Percentiles rank a stretch among this genome's conserved stretches.
Conservation (phyloP, 1,140 invertebrate genomes). For the Drosophila subpulchrella region DNA sequence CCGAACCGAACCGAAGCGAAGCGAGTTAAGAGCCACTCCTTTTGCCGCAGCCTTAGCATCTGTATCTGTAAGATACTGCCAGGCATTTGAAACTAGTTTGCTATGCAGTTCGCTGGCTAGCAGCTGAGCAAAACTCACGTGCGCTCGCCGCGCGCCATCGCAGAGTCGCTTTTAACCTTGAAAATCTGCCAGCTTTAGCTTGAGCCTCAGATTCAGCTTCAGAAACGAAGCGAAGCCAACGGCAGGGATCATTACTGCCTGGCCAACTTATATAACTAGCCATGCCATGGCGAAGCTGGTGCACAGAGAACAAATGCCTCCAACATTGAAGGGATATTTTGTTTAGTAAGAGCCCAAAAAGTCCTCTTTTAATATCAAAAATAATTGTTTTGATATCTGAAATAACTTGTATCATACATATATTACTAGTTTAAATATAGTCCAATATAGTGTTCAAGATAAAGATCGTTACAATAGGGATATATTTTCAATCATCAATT, state of each 20-base stretch:
- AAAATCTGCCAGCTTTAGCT: conserved; percentile 55
- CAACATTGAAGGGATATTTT: neutral
- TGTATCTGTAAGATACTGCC: conserved; percentile 74
- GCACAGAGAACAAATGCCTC: conserved; percentile 11
- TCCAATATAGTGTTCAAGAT: too few species aligned
- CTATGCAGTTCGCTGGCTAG: conserved; percentile 22
- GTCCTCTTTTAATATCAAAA: too few species aligned
- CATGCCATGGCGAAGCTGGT: conserved; percentile 22
- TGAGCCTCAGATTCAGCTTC: conserved; percentile 12
- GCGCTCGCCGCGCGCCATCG: conserved; percentile 56
- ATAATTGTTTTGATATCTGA: too few species aligned
- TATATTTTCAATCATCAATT: too few species aligned
- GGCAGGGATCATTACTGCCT: conserved; percentile 72
- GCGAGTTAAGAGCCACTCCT: conserved; percentile 59
- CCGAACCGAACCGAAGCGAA: conserved; percentile 5
- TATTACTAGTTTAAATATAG: too few species aligned
- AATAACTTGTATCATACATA: too few species aligned
- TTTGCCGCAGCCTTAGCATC: conserved; percentile 44
- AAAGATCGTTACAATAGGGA: too few species aligned
- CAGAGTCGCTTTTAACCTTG: conserved; percentile 63
- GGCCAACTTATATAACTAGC: conserved; percentile 75
- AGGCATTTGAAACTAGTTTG: conserved; percentile 82
- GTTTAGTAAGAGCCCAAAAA: too few species aligned
- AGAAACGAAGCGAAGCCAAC: conserved; percentile 42
- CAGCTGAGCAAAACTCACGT: conserved; percentile 66